These are phyloP conservation scores for Zhuqinia jingwanae DNA, from an alignment of 2,888 invertebrate species.

Conservation along the genomic window DNA sequence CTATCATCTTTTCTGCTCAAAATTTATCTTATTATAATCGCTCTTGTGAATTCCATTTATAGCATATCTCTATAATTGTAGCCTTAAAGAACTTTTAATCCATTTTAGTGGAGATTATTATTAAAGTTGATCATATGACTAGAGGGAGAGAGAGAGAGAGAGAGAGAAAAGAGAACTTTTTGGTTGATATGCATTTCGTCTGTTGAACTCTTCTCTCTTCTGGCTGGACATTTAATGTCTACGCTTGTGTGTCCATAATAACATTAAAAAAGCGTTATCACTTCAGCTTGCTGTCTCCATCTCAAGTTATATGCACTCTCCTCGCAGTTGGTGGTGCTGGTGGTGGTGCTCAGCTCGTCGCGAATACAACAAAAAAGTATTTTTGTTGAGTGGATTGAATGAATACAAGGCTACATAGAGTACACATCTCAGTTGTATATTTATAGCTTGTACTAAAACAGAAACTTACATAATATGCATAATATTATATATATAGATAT, in stretches of 20 bases:
- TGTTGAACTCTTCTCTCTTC: neutral
- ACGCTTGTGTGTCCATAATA: constrained; percentile 14
- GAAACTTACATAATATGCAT: neutral
- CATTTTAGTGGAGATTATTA: constrained; percentile 50
- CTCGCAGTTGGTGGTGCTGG: constrained; percentile 66
- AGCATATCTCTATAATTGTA: constrained; percentile 40
- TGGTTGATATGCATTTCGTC: neutral
- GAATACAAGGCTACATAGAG: neutral
- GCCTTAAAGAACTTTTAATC: constrained; percentile 48
- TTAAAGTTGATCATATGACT: constrained; percentile 60
- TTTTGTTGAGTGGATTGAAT: constrained; percentile 11
- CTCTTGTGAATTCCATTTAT: constrained; percentile 61
- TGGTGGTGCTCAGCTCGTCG: constrained; percentile 33
- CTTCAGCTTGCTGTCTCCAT: neutral
- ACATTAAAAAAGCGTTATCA: constrained; percentile 21
- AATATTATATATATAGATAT: neutral
- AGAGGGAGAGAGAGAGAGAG: neutral
- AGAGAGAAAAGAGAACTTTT: constrained; percentile 29
- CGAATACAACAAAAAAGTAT: constrained; percentile 28
- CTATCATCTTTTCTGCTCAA: constrained; percentile 45
- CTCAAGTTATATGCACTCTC: constrained; percentile 46
- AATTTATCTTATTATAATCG: constrained; percentile 68
- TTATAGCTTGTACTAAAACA: neutral
- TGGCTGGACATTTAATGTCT: constrained; percentile 2
- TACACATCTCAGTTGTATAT: neutral